A percentile compares a stretch with the other conserved stretches of the same genome.
Evolutionary conservation across 2,113 vertebrate genomes (phyloP).

Genomic region (Mesitornis unicolor): DNA sequence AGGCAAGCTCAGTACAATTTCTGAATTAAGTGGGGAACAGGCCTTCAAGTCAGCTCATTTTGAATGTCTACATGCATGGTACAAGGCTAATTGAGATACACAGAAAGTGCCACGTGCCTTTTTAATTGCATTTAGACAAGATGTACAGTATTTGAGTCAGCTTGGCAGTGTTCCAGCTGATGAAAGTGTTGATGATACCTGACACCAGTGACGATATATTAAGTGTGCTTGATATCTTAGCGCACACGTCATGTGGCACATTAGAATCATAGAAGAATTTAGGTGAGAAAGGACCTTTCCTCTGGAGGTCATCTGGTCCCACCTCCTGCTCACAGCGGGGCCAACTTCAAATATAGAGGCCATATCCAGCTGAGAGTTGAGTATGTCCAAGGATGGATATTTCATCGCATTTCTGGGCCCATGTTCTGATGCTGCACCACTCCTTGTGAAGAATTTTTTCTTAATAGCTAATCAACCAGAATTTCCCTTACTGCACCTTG

Average conservation of each 20-base stretch:
- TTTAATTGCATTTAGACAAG: conserved; percentile 34
- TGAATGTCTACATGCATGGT: neutral
- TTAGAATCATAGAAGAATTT: neutral
- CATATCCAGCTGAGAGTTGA: neutral
- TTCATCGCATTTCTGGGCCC: neutral
- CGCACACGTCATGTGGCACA: neutral
- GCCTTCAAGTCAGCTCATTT: neutral
- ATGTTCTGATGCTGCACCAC: neutral
- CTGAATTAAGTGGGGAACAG: neutral
- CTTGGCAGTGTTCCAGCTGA: conserved; percentile 1
- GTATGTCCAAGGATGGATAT: neutral
- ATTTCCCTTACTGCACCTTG: neutral
- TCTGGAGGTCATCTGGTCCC: neutral
- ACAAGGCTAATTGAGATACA: conserved; percentile 34
- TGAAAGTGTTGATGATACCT: conserved; percentile 15
- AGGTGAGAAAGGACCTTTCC: conserved; percentile 29
- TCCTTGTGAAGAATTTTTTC: neutral
- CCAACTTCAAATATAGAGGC: neutral
- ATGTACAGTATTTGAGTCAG: conserved; percentile 43
- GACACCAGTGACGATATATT: conserved; percentile 41
- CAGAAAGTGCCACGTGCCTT: neutral
- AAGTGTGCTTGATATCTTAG: conserved; percentile 12
- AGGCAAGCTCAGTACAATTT: neutral
- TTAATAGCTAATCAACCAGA: neutral
- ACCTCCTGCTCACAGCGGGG: neutral